These are phyloP conservation scores for Equus quagga DNA, from an alignment of 2,113 vertebrate genomes.

Conservation along the genomic window DNA sequence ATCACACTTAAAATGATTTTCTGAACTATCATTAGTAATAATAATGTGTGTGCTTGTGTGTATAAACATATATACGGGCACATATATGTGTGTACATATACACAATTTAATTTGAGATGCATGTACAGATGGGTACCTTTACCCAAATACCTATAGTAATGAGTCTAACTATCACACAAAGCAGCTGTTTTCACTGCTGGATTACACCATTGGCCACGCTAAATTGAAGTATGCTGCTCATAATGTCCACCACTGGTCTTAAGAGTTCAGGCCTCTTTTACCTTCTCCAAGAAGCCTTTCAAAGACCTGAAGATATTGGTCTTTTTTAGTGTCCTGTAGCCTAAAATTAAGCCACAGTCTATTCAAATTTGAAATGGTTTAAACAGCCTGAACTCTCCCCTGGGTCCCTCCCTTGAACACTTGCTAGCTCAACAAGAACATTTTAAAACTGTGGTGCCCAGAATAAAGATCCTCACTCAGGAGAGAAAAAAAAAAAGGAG, in stretches of 20 bases:
- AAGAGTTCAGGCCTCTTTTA: neutral
- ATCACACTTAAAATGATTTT: constrained; percentile 51
- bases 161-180: neutral
- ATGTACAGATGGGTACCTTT: neutral
- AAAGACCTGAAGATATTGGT: constrained; percentile 26
- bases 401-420: neutral
- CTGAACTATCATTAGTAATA: constrained; percentile 14
- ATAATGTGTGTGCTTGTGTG: neutral
- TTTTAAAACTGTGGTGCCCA: constrained; percentile 33
- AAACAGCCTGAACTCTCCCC: neutral
- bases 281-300: constrained; percentile 24
- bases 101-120: neutral
- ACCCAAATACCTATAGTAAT: neutral
- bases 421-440: neutral
- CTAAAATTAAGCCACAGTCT: neutral
- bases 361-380: constrained; percentile 24
- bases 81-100: neutral
- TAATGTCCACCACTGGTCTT: neutral
- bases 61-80: neutral
- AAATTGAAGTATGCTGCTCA: neutral
- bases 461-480: constrained; percentile 16
- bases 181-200: neutral
- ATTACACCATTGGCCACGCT: neutral
- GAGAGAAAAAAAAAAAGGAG: neutral
- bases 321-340: constrained; percentile 7